Evolutionary conservation across 2,797 vertebrate genomes (phyloP).

Genomic region (Gobio occitaniae): DNA sequence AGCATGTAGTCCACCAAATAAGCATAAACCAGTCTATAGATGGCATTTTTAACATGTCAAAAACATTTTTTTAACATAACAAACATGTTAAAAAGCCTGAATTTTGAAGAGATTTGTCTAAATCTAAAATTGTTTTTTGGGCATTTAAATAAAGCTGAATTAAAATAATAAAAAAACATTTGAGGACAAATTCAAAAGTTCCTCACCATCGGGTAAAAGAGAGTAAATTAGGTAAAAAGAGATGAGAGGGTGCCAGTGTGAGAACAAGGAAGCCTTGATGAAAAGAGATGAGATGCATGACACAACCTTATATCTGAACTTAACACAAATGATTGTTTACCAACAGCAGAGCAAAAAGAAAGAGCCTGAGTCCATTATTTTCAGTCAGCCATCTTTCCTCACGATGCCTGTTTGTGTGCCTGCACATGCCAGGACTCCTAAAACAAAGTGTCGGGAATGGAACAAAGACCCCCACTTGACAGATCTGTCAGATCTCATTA

Average conservation of each 20-base stretch:
- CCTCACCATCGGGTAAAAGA: too few species aligned
- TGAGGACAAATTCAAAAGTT: too few species aligned
- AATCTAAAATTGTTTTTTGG: not conserved
- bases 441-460: slow-evolving; percentile 22
- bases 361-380: not conserved
- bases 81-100: not conserved
- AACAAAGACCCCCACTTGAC: slow-evolving; percentile 41
- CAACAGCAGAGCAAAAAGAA: not conserved
- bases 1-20: not conserved
- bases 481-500: slow-evolving; percentile 49
- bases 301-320: not conserved
- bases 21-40: not conserved
- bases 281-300: not conserved
- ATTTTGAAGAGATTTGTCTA: not conserved
- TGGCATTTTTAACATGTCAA: too few species aligned
- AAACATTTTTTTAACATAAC: too few species aligned
- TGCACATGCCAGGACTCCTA: slow-evolving; percentile 4
- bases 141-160: not conserved
- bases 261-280: not conserved
- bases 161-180: not conserved
- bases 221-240: too few species aligned
- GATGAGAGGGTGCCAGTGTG: too few species aligned
- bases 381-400: slow-evolving; percentile 3
- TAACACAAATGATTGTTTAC: not conserved
- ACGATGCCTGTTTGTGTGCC: not conserved